Evolutionary conservation across 2,888 invertebrate species (phyloP).

Genomic region (Hirtodrosophila histrioides): DNA sequence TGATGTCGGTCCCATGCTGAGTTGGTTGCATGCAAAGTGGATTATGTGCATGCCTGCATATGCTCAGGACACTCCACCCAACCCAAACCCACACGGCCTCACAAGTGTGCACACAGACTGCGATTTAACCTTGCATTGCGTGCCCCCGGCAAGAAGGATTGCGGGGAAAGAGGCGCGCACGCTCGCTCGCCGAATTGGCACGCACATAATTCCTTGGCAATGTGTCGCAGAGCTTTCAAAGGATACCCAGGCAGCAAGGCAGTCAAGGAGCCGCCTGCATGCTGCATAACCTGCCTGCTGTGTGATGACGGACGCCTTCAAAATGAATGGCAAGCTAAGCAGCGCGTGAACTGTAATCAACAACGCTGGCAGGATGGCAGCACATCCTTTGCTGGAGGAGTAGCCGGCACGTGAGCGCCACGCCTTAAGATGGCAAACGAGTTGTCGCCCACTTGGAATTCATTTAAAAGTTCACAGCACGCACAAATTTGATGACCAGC

Average conservation of each 20-base stretch:
- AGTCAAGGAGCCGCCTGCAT: constrained; percentile 11
- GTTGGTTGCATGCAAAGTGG: constrained; percentile 74
- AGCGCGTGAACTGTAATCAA: constrained; percentile 76
- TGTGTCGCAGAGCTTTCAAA: constrained; percentile 35
- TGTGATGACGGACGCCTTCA: constrained; percentile 41
- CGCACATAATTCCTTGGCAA: constrained; percentile 70
- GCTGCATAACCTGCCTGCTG: constrained; percentile 59
- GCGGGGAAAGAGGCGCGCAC: constrained; percentile 11
- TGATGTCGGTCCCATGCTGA: constrained; percentile 39
- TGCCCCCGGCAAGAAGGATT: constrained; percentile 11
- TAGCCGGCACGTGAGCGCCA: constrained; percentile 52
- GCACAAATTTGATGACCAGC: constrained; percentile 74
- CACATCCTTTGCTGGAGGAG: constrained; percentile 29
- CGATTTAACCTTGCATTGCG: constrained; percentile 44
- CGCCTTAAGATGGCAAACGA: constrained; percentile 18
- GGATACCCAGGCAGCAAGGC: constrained; percentile 8
- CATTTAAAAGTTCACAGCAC: constrained; percentile 69
- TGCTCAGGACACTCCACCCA: constrained; percentile 19
- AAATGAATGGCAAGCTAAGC: constrained; percentile 67
- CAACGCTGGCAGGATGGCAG: constrained; percentile 44
- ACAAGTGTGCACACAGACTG: not conserved
- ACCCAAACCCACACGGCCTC: no score
- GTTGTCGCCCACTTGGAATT: constrained; percentile 55
- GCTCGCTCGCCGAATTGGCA: constrained; percentile 45
- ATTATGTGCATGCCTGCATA: constrained; percentile 64